Evolutionary conservation across 2,113 vertebrate species (phyloP), one percentile per base, ranked within the genome.

Genomic region (Neodon shergylaensis): DNA sequence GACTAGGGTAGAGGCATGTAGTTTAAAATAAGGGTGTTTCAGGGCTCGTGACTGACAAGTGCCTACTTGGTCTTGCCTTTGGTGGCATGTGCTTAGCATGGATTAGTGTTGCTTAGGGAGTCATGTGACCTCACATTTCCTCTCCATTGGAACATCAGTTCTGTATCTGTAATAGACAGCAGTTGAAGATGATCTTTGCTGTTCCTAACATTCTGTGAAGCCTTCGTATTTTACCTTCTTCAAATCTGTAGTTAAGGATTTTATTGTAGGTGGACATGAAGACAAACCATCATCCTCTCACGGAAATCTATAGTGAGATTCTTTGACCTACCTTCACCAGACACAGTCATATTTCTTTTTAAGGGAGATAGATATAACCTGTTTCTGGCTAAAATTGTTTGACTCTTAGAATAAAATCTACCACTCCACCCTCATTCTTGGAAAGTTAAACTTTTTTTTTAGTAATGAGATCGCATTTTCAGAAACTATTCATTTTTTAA

Each of bases 401-500:
- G 58, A 65, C 47, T 77, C 95, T 95, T 89, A 82, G 81, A 96
- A 73, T 77, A 81, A 94, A 93, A 81, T 36, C 72, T 28, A 39
- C 13, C 22, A 39, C 7, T 36, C 21, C 4, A 70, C n/a, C 49
- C 49, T 72, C 49, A 73, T 14, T 26, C 52, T 19, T 85, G 24
- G 6, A 95, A 92, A 54, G 82, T 93, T 91, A 63, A 86, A 72
- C n/a, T 47, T 95, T 83, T 92, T 95, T 83, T 93, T 96, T 91
- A 79, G 78, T 82, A 76, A 87, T 84, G 90, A 72, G 70, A 83
- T 93, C 76, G 72, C 33, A 49, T 89, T 97, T 97, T 95, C 42
- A 61, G 74, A 94, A 91, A 31, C 42, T 86, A 1, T 94, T 95
- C 22, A 47, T 95, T 96, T 96, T 90, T 10, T 24, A 19, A 19